phyloP scores from a whole-genome alignment of 64 coral and sea anemone species.

The Pocillopora damicornis region DNA sequence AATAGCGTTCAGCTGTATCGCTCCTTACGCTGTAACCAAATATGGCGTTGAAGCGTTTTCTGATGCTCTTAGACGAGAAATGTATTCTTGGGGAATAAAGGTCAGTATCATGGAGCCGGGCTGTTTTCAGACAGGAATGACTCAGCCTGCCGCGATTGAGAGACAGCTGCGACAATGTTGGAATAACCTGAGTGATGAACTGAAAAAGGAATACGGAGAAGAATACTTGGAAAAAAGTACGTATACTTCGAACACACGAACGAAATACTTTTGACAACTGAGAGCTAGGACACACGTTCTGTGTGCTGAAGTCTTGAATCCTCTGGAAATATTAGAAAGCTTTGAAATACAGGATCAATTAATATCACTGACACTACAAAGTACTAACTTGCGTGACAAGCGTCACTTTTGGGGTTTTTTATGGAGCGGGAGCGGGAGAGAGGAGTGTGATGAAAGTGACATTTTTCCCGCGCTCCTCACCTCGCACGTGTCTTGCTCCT shows the following conservation, averaged over 20 bases:
- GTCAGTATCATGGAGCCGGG: conserved; percentile 18
- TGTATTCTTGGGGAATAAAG: conserved; percentile 9
- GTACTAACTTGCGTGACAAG: too few relatives aligned
- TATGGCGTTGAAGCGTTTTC: conserved; percentile 27
- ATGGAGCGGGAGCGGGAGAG: too few relatives aligned
- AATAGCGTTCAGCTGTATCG: background rate
- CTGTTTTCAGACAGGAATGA: background rate
- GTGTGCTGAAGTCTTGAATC: too few relatives aligned
- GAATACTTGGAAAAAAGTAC: conserved; percentile 15
- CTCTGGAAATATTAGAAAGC: too few relatives aligned
- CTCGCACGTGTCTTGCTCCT: too few relatives aligned
- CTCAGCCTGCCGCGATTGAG: background rate
- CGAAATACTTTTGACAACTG: too few relatives aligned
- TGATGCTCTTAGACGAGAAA: conserved; percentile 18
- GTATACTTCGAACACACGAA: background rate
- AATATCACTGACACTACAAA: too few relatives aligned
- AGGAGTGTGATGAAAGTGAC: too few relatives aligned
- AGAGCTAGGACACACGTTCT: too few relatives aligned
- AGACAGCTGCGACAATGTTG: background rate
- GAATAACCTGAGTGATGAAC: background rate
- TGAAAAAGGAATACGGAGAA: conserved; percentile 20
- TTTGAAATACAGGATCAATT: too few relatives aligned
- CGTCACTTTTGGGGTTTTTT: too few relatives aligned
- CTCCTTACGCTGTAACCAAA: background rate
- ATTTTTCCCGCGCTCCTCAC: too few relatives aligned